Percentiles rank a stretch among this genome's conserved stretches.
Conservation (phyloP, 2,797 vertebrate genomes). For the Novumbra hubbsi region DNA sequence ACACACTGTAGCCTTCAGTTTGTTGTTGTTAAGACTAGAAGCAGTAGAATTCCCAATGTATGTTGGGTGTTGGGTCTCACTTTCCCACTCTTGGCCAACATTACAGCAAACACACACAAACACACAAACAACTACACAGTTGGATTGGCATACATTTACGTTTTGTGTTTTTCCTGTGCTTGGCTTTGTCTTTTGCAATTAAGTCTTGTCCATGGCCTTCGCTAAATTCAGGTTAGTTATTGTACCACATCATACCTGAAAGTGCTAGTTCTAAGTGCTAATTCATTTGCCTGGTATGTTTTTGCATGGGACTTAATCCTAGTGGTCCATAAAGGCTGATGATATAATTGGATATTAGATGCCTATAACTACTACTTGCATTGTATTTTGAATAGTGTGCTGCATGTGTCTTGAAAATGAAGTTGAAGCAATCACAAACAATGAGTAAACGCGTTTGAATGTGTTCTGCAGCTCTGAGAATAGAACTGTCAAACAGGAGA, state of each 20-base stretch:
- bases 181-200: not conserved
- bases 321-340: not conserved
- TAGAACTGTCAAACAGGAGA: constrained; percentile 9
- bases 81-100: constrained; percentile 1
- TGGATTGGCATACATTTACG: constrained; percentile 8
- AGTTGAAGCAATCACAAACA: not conserved
- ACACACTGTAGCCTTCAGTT: constrained; percentile 18
- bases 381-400: not conserved
- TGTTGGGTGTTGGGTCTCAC: constrained; percentile 11
- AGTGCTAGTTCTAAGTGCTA: not conserved
- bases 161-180: not conserved
- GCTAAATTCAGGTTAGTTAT: not conserved
- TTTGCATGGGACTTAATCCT: constrained; percentile 2
- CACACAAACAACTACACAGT: not conserved
- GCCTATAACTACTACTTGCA: not conserved
- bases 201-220: not conserved
- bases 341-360: not conserved
- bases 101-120: constrained; percentile 3
- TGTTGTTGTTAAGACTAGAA: constrained; percentile 25
- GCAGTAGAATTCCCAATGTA: constrained; percentile 11
- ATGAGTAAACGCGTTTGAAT: constrained; percentile 1
- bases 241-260: not conserved
- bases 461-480: not conserved
- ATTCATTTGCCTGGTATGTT: not conserved
- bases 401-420: not conserved